A percentile compares a stretch with the other conserved stretches of the same genome.
Evolutionary conservation across 2,797 vertebrate genomes (phyloP).

Genomic region (Spinibarbus caldwelli): DNA sequence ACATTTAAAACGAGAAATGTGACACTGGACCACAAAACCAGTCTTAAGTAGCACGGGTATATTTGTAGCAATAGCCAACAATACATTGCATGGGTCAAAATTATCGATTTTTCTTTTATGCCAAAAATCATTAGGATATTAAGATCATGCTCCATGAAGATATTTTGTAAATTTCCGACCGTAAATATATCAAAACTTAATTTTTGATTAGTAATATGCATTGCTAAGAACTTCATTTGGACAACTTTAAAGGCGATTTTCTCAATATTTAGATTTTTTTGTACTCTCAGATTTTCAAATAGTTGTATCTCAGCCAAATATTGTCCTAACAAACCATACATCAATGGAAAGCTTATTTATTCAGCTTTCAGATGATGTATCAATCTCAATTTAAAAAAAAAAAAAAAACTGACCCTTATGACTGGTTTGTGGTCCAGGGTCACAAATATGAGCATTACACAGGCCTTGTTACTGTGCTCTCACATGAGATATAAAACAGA

Average conservation of each 20-base stretch:
- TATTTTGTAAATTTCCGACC: neutral
- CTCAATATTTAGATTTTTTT: neutral
- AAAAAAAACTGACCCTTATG: neutral
- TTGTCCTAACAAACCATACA: neutral
- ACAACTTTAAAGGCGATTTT: neutral
- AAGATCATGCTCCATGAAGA: neutral
- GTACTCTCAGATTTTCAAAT: neutral
- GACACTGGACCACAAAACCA: neutral
- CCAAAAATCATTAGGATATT: neutral
- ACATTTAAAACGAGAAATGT: neutral
- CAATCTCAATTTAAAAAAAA: neutral
- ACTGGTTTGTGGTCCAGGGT: neutral
- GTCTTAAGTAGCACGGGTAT: neutral
- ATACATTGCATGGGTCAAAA: too few species aligned
- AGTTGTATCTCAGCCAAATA: neutral
- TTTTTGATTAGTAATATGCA: neutral
- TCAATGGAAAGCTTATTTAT: neutral
- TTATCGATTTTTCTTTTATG: too few species aligned
- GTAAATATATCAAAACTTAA: neutral
- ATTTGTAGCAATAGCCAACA: neutral
- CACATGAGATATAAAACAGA: conserved; percentile 41
- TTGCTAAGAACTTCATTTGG: neutral
- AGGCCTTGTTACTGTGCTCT: conserved; percentile 33
- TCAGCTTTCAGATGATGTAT: neutral
- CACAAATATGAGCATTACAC: neutral